These are phyloP conservation scores for Cydia fagiglandana DNA, from an alignment of 1,140 invertebrate genomes.

Conservation along the genomic window DNA sequence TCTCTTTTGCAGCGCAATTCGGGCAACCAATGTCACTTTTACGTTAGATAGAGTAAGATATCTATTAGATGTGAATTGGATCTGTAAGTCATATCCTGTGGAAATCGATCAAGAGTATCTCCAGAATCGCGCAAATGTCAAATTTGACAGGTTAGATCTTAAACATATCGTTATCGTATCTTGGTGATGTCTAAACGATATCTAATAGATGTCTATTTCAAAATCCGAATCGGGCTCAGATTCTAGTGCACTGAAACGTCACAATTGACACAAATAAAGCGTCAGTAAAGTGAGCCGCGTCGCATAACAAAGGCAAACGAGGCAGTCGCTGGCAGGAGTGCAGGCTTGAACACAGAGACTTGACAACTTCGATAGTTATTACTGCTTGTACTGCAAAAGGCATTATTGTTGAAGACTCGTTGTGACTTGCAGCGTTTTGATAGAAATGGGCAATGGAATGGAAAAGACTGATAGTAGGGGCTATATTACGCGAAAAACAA, in stretches of 20 bases:
- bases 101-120: no score
- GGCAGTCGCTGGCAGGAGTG: not conserved
- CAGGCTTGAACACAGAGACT: not conserved
- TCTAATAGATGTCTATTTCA: no score
- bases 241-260: conserved; percentile 9
- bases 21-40: no score
- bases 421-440: not conserved
- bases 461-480: not conserved
- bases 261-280: conserved; percentile 14
- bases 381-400: not conserved
- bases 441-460: not conserved
- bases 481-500: not conserved
- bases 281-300: not conserved
- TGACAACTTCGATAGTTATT: not conserved
- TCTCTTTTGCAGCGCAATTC: no score
- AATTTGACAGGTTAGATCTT: no score
- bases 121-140: no score
- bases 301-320: conserved; percentile 8
- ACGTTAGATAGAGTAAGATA: no score
- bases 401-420: not conserved
- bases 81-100: no score
- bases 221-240: no score
- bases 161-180: no score
- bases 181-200: no score
- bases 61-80: no score